Conservation (phyloP, 2,113 vertebrate species). For the Aramus guarauna region DNA sequence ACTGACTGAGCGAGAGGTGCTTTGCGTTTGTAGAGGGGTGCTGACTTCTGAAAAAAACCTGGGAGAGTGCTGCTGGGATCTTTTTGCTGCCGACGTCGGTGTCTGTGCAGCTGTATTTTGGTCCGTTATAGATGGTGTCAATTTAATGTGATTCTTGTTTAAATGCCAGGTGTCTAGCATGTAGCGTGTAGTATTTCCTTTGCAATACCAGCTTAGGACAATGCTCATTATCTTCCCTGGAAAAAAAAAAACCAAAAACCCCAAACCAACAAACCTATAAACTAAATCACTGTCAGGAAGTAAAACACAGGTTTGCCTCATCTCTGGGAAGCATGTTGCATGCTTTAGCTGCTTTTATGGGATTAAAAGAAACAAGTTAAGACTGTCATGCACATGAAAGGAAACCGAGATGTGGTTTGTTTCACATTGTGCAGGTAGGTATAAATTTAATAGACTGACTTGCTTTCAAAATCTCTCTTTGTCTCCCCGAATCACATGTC, state of each 20-base stretch:
- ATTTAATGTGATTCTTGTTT: neutral
- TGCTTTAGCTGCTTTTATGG: conserved; percentile 59
- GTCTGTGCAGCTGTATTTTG: conserved; percentile 6
- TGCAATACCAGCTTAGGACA: conserved; percentile 24
- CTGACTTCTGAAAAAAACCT: conserved; percentile 7
- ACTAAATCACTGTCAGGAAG: conserved; percentile 52
- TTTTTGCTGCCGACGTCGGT: neutral
- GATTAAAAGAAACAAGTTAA: conserved; percentile 67
- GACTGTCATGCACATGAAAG: conserved; percentile 61
- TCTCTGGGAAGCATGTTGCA: conserved; percentile 40
- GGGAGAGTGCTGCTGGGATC: neutral
- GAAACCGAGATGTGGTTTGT: conserved; percentile 55
- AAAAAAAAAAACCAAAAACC: neutral
- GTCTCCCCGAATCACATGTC: conserved; percentile 28
- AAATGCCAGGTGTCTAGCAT: conserved; percentile 2
- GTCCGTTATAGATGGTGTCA: neutral
- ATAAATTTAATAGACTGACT: conserved; percentile 64
- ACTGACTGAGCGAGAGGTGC: neutral
- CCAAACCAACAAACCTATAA: neutral
- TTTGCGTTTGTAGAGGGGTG: neutral
- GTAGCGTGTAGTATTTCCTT: neutral
- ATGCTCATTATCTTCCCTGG: conserved; percentile 11
- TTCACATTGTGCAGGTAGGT: conserved; percentile 64
- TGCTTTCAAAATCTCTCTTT: conserved; percentile 54
- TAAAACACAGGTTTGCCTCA: conserved; percentile 47